These are phyloP conservation scores for Theocolax elegans DNA, from an alignment of 1,140 invertebrate species.

Conservation along the genomic window DNA sequence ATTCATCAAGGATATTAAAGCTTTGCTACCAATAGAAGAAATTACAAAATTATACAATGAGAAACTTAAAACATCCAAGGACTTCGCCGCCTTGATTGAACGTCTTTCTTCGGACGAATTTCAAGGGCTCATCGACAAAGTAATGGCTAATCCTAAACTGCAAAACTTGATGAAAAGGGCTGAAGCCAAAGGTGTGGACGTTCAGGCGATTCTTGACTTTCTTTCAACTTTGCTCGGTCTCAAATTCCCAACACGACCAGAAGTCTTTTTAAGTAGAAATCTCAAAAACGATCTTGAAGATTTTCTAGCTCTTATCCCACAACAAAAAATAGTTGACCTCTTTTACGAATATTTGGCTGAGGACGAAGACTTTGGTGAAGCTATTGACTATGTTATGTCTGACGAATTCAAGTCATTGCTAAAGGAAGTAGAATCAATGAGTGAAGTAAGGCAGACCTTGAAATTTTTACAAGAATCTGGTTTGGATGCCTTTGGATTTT, in stretches of 20 bases:
- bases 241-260: conserved; percentile 38
- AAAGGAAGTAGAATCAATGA: conserved; percentile 41
- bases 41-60: conserved; percentile 51
- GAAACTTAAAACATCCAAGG: conserved; percentile 50
- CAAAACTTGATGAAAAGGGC: conserved; percentile 43
- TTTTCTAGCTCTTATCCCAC: conserved; percentile 42
- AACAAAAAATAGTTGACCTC: conserved; percentile 37
- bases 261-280: background rate
- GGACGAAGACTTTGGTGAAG: conserved; percentile 44
- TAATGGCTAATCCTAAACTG: conserved; percentile 45
- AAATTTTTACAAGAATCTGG: conserved; percentile 44
- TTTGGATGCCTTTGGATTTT: conserved; percentile 36
- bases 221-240: conserved; percentile 47
- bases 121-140: conserved; percentile 45
- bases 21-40: conserved; percentile 48
- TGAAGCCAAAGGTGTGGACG: conserved; percentile 47
- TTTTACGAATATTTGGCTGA: conserved; percentile 45
- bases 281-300: conserved; percentile 44
- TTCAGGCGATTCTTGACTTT: conserved; percentile 45
- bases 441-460: conserved; percentile 41
- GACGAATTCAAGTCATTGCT: conserved; percentile 47
- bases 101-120: conserved; percentile 46
- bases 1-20: conserved; percentile 48
- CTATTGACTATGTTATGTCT: conserved; percentile 40
- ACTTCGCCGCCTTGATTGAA: conserved; percentile 49